Conservation (phyloP, 2,113 vertebrate species). For the Cavia porcellus region DNA sequence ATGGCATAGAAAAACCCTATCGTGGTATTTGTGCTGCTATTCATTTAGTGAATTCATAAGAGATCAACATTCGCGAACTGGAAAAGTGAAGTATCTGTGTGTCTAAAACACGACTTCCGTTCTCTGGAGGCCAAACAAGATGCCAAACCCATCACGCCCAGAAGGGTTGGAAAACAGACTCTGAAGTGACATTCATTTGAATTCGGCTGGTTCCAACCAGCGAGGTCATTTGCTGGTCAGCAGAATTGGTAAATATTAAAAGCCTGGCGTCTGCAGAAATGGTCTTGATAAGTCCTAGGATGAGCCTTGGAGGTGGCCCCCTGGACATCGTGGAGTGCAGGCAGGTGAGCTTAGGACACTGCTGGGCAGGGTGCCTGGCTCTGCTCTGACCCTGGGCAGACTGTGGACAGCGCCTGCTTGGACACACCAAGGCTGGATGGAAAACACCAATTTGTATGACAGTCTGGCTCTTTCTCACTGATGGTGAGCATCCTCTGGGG, state of each 20-base stretch:
- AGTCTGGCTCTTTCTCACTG: neutral
- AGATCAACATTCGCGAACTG: neutral
- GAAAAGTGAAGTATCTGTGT: neutral
- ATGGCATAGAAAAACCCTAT: neutral
- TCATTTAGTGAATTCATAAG: neutral
- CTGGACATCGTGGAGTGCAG: accelerated
- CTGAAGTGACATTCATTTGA: neutral
- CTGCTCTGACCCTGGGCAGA: neutral
- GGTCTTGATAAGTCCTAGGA: neutral
- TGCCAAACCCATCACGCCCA: accelerated
- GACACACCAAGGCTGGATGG: neutral
- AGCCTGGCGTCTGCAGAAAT: neutral
- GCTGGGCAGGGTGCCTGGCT: neutral
- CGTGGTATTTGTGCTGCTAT: neutral
- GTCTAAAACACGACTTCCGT: neutral
- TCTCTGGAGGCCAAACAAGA: neutral
- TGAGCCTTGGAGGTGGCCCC: neutral
- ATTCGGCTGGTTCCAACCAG: neutral
- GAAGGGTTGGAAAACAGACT: neutral
- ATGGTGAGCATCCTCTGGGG: accelerated
- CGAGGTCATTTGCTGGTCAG: neutral
- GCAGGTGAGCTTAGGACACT: neutral
- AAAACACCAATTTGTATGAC: accelerated
- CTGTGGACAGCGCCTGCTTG: neutral
- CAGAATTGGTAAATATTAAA: neutral